Conservation (phyloP, 2,113 vertebrate species). For the Microtus ochrogaster region DNA sequence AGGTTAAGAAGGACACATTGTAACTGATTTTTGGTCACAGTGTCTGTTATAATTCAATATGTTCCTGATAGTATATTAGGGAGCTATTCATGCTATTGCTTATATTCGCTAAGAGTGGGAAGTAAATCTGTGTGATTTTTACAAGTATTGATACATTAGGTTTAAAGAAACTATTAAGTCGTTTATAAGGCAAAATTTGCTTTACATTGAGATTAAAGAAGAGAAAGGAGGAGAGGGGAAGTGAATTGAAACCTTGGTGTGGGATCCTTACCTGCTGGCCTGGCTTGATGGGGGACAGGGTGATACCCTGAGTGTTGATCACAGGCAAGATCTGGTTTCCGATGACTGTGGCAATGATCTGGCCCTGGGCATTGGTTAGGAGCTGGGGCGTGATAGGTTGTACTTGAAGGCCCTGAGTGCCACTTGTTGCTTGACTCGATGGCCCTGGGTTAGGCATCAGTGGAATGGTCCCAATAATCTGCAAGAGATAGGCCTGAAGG, state of each 20-base stretch:
- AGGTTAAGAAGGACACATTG: neutral
- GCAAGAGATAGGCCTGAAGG: conserved; percentile 81
- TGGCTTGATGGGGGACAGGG: conserved; percentile 97
- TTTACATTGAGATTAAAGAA: neutral
- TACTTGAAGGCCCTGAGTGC: conserved; percentile 96
- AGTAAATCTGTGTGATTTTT: conserved; percentile 36
- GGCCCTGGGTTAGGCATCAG: conserved; percentile 97
- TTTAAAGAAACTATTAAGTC: neutral
- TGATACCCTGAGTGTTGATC: conserved; percentile 99
- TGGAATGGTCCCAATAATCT: conserved; percentile 99
- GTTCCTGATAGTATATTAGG: conserved; percentile 6
- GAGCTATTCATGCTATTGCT: neutral
- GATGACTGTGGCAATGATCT: conserved; percentile 99
- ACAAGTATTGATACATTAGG: neutral
- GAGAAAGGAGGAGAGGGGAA: rapidly evolving
- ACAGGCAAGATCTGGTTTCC: conserved; percentile 99
- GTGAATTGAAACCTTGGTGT: rapidly evolving
- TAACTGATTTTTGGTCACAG: neutral
- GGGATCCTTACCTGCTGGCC: conserved; percentile 94
- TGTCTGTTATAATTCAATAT: conserved; percentile 8
- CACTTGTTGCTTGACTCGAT: conserved; percentile 93
- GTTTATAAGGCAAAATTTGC: conserved; percentile 9
- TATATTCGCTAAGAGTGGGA: conserved; percentile 36
- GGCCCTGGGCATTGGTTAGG: conserved; percentile 98
- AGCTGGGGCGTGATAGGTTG: conserved; percentile 99